Conservation (phyloP, 2,113 vertebrate species). For the Aptenodytes patagonicus region DNA sequence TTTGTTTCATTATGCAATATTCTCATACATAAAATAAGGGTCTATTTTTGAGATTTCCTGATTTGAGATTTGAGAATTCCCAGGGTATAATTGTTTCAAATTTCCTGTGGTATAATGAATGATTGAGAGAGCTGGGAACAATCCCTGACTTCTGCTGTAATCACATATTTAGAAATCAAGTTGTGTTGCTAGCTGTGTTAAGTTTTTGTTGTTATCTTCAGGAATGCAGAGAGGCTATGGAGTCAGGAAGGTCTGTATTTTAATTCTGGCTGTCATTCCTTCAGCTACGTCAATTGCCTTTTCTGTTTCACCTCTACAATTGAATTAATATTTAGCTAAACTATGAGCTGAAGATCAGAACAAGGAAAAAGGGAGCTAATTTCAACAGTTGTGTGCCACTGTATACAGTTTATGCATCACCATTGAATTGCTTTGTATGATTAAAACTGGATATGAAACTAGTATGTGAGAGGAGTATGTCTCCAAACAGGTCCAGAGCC, state of each 20-base stretch:
- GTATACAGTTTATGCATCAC: background rate
- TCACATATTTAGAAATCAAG: background rate
- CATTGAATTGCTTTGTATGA: background rate
- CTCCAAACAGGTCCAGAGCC: background rate
- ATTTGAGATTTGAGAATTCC: background rate
- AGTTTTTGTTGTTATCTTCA: background rate
- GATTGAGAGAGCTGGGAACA: background rate
- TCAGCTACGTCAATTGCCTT: background rate
- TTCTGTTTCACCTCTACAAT: background rate
- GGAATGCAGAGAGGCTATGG: background rate
- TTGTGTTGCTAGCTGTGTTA: background rate
- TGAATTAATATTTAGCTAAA: background rate
- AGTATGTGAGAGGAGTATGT: background rate
- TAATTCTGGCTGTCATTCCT: background rate
- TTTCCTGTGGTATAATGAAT: background rate
- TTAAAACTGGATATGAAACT: background rate
- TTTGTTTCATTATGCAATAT: background rate
- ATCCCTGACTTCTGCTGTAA: background rate
- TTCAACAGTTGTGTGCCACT: background rate
- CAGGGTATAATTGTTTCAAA: background rate
- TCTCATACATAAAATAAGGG: background rate
- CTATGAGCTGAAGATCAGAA: background rate
- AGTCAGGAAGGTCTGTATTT: background rate
- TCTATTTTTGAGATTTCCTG: background rate
- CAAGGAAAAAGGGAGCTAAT: background rate